phyloP scores from a whole-genome alignment of 2,113 vertebrate genomes.

The Pelusios castaneus region DNA sequence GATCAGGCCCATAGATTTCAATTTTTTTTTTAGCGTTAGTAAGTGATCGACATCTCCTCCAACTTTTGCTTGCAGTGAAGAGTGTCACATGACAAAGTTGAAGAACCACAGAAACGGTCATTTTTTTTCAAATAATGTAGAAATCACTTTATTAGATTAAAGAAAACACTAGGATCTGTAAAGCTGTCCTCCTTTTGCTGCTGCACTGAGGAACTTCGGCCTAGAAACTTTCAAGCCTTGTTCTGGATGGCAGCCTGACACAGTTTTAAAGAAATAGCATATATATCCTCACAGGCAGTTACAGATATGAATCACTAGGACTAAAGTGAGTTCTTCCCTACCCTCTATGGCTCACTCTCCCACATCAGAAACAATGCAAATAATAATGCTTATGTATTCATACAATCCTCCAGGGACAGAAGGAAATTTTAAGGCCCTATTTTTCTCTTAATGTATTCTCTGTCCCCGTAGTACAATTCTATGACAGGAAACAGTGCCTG shows the following conservation, averaged over 20 bases:
- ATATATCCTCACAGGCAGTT: conserved; percentile 46
- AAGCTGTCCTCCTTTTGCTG: background rate
- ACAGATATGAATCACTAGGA: conserved; percentile 47
- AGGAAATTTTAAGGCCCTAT: conserved; percentile 22
- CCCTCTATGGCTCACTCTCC: conserved; percentile 2
- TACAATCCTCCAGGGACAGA: conserved; percentile 37
- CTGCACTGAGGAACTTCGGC: background rate
- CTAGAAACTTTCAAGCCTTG: conserved; percentile 5
- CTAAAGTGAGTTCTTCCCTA: conserved; percentile 34
- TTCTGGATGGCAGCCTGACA: background rate
- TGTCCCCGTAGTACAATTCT: background rate
- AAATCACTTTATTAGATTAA: conserved; percentile 10
- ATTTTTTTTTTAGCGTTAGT: background rate
- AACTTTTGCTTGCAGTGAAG: background rate
- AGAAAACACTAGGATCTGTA: background rate
- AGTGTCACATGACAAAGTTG: background rate
- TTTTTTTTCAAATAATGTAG: background rate
- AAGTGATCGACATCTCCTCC: background rate
- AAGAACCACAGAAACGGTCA: background rate
- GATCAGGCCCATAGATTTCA: background rate
- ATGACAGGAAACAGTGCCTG: background rate
- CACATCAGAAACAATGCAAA: conserved; percentile 31
- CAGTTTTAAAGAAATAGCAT: conserved; percentile 32
- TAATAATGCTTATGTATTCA: conserved; percentile 37
- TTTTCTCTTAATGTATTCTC: conserved; percentile 32